phyloP scores from a whole-genome alignment of 2,113 vertebrate genomes.

The Archocentrus centrarchus region DNA sequence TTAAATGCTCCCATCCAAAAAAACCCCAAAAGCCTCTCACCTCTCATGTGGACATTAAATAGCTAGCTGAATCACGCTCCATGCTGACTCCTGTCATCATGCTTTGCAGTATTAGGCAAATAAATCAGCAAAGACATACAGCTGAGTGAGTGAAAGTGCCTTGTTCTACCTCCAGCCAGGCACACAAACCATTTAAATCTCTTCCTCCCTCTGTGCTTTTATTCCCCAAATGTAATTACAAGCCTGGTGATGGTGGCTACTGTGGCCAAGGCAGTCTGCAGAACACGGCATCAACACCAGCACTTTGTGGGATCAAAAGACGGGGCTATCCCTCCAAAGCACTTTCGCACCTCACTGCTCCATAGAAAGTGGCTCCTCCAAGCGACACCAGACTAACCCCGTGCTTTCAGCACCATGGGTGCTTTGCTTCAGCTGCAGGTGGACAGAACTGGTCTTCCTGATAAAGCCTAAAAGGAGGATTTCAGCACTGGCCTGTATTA shows the following conservation, averaged over 20 bases:
- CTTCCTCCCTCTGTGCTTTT: conserved; percentile 65
- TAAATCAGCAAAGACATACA: conserved; percentile 60
- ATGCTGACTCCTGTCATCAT: conserved; percentile 26
- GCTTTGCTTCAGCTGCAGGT: conserved; percentile 47
- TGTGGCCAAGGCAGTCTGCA: conserved; percentile 55
- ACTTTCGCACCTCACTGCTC: conserved; percentile 54
- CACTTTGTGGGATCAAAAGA: conserved; percentile 56
- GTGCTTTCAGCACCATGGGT: conserved; percentile 51
- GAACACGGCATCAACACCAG: conserved; percentile 54
- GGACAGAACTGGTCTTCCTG: conserved; percentile 56
- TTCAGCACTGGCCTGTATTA: conserved; percentile 56
- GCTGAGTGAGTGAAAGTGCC: conserved; percentile 43
- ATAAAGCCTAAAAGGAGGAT: conserved; percentile 68
- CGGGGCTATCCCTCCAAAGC: conserved; percentile 22
- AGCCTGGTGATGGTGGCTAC: conserved; percentile 62
- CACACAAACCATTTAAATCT: conserved; percentile 72
- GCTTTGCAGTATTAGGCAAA: conserved; percentile 34
- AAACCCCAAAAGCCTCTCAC: not conserved
- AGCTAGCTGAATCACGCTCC: conserved; percentile 22
- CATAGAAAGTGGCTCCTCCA: conserved; percentile 42
- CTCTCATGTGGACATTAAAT: conserved; percentile 30
- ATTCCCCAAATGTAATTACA: conserved; percentile 78
- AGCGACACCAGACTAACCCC: conserved; percentile 41
- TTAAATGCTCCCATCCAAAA: not conserved
- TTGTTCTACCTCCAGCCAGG: conserved; percentile 44